phyloP scores from a whole-genome alignment of 2,797 vertebrate species.

The Cyprinella venusta region DNA sequence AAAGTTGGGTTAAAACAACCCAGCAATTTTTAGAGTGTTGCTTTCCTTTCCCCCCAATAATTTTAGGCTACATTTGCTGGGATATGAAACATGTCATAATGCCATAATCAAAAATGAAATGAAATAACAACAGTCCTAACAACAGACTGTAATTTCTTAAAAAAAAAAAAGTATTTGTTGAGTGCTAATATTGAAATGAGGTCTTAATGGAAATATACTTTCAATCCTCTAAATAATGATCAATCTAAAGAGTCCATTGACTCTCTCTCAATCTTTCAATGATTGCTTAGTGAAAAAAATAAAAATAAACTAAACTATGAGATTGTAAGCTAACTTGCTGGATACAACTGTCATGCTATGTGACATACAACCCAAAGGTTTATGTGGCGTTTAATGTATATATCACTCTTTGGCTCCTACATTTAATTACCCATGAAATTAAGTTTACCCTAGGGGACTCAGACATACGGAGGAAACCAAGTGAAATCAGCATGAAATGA shows the following conservation, averaged over 20 bases:
- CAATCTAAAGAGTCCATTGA: background rate
- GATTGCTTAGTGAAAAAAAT: background rate
- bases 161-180: background rate
- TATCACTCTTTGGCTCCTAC: background rate
- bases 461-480: constrained; percentile 52
- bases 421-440: constrained; percentile 59
- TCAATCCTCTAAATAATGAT: background rate
- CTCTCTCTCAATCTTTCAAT: background rate
- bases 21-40: no score
- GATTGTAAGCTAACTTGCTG: background rate
- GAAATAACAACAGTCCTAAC: background rate
- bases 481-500: constrained; percentile 69
- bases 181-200: background rate
- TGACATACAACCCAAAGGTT: background rate
- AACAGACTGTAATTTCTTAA: background rate
- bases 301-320: background rate
- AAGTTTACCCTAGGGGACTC: constrained; percentile 49
- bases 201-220: background rate
- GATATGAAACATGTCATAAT: background rate
- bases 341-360: background rate
- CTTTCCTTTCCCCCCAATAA: background rate
- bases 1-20: no score
- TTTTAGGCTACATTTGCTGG: background rate
- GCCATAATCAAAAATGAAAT: background rate
- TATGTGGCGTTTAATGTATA: constrained; percentile 47